Base-by-base conservation (phyloP, 2,888 invertebrate genomes). In the Drosophila paramelanica region DNA sequence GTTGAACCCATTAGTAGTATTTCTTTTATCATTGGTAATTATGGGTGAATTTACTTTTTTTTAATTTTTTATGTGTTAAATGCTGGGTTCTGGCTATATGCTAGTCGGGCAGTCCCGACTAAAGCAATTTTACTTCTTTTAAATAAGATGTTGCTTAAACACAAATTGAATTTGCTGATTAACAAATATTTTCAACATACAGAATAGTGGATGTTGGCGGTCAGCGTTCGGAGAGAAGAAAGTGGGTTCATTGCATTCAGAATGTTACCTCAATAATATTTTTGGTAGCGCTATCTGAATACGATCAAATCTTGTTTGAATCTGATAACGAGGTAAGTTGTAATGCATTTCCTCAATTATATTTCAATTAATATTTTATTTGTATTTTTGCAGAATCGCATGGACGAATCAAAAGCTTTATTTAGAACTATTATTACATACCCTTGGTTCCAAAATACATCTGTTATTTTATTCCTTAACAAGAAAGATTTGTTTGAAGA, bases 181-280 rank as follows among this genome's bases (percentile, higher is more conserved):
- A 47, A 39, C 36, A 42, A 17, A 17, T 17, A 33, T 14, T 55
- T 45, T 5, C 31, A 14, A 46, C 39, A 45, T 57, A 88, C 94
- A 99, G 99, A 95, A 99, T 99, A 99, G 99, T 99, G 92, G 99
- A 99, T 93, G 99, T 99, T 89, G 99, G 99, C 89, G 99, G 99
- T 90, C 99, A 99, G 95, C 95, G 99, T 94, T 99, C 99, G 85
- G 99, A 99, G 94, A 96, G 99, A 96, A 96, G 99, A 94, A 99
- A 99, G 95, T 99, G 99, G 99, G 99, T 99, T 92, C 99, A 99
- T 94, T 99, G 99, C 96, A 99, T 99, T 94, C 99, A 99, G 94
- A 99, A 99, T 94, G 99, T 99, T 93, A 99, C 99, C 94, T 99
- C 99, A 93, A 99, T 99, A 94, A 99, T 99, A 95, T 99, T 99